Percentiles rank a stretch among this genome's conserved stretches.
Conservation (phyloP, 1,140 invertebrate genomes). For the Popillia japonica region DNA sequence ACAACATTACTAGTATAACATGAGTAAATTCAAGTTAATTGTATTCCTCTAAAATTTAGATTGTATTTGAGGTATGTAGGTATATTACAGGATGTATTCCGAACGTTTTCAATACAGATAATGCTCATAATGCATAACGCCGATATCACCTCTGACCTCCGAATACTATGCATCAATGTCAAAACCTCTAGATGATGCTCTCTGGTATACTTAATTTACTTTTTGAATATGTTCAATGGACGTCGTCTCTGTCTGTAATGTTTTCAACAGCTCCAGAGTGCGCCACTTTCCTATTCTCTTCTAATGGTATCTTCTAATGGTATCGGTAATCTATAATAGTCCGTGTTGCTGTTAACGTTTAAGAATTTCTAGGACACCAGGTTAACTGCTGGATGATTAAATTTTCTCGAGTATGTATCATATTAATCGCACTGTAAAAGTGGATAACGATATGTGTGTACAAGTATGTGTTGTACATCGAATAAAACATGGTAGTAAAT, state of each 20-base stretch:
- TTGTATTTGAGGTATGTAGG: background rate
- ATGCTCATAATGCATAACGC: background rate
- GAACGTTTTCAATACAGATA: background rate
- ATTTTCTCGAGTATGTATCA: background rate
- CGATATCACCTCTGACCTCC: constrained; percentile 42
- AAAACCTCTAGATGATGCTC: constrained; percentile 34
- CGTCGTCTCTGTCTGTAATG: background rate
- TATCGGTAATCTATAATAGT: background rate
- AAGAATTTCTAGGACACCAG: background rate
- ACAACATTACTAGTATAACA: too few relatives aligned
- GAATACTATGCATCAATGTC: constrained; percentile 45
- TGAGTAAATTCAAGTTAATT: background rate
- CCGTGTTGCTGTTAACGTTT: background rate
- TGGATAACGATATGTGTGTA: background rate
- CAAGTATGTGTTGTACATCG: background rate
- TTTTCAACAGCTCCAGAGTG: background rate
- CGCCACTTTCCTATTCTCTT: background rate
- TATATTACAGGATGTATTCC: background rate
- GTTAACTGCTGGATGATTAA: too few relatives aligned
- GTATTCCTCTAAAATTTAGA: background rate
- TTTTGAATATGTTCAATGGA: constrained; percentile 31
- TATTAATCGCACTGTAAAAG: background rate
- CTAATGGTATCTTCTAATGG: too few relatives aligned
- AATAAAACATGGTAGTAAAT: background rate
- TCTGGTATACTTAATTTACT: constrained; percentile 41